Evolutionary conservation across 2,797 vertebrate species (phyloP).

Genomic region (Pseudomugil gertrudae): DNA sequence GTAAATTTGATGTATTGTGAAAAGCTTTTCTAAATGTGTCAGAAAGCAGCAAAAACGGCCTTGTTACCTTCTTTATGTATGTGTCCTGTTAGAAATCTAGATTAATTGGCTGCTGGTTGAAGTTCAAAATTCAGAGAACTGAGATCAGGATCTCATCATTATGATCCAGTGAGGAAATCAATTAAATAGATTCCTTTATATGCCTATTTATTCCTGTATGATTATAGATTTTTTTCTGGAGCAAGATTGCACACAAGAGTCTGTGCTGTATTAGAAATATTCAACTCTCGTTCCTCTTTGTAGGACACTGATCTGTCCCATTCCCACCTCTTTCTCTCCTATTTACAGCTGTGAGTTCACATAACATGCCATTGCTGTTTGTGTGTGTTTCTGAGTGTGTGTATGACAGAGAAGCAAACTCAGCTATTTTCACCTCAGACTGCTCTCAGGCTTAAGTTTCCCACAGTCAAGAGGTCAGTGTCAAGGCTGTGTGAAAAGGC

Average conservation of each 20-base stretch:
- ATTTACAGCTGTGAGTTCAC: conserved; percentile 39
- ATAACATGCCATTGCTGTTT: conserved; percentile 61
- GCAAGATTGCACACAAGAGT: not conserved
- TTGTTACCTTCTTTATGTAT: not conserved
- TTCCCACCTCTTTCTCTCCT: not conserved
- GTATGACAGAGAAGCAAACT: conserved; percentile 41
- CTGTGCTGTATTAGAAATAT: not conserved
- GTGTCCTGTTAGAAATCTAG: not conserved
- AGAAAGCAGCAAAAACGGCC: no score
- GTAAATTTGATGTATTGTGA: not conserved
- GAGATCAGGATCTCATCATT: not conserved
- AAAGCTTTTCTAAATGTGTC: no score
- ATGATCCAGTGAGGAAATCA: not conserved
- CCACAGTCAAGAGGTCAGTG: conserved; percentile 63
- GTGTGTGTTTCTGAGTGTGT: conserved; percentile 21
- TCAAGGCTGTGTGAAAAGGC: conserved; percentile 64
- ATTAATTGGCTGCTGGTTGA: not conserved
- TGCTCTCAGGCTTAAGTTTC: conserved; percentile 55
- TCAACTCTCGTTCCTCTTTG: conserved; percentile 9
- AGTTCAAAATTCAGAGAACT: conserved; percentile 1
- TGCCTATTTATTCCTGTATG: not conserved
- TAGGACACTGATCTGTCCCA: conserved; percentile 6
- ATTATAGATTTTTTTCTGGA: not conserved
- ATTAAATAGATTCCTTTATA: not conserved
- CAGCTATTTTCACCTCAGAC: conserved; percentile 56